A percentile compares a stretch with the other conserved stretches of the same genome.
Evolutionary conservation across 2,797 vertebrate species (phyloP).

Genomic region (Spondyliosoma cantharus): DNA sequence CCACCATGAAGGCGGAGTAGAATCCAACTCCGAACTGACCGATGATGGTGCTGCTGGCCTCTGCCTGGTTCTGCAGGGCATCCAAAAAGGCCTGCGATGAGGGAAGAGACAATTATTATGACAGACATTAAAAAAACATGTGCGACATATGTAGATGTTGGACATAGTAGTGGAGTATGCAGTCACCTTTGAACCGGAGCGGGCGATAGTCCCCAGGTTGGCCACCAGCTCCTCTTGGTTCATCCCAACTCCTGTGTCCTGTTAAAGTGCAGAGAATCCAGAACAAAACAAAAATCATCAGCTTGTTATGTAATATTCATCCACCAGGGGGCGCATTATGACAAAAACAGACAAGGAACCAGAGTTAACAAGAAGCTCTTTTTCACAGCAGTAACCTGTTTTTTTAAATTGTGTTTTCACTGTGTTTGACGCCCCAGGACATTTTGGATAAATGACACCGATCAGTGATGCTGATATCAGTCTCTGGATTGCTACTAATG

Average conservation of each 20-base stretch:
- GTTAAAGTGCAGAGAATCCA: conserved; percentile 34
- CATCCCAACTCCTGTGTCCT: conserved; percentile 99
- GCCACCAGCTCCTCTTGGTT: conserved; percentile 91
- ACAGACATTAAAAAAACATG: neutral
- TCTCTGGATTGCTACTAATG: neutral
- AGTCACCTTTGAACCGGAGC: conserved; percentile 96
- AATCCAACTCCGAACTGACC: conserved; percentile 99
- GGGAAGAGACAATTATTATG: neutral
- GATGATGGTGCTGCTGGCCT: conserved; percentile 93
- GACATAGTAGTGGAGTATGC: neutral
- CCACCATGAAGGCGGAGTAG: conserved; percentile 98
- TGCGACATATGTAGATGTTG: neutral
- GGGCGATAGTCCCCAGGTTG: conserved; percentile 95
- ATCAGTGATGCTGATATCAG: neutral
- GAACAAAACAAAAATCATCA: neutral
- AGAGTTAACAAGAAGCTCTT: neutral
- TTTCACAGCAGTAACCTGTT: neutral
- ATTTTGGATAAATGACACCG: neutral
- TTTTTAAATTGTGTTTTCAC: neutral
- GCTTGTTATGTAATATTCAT: conserved; percentile 23
- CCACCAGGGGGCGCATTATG: conserved; percentile 66
- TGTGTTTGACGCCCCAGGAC: neutral
- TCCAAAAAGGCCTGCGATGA: conserved; percentile 92
- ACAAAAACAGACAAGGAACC: neutral
- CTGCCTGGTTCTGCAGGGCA: conserved; percentile 89